Base-by-base conservation (phyloP, 2,888 invertebrate genomes). In the Pachycephus smyrnensis region DNA sequence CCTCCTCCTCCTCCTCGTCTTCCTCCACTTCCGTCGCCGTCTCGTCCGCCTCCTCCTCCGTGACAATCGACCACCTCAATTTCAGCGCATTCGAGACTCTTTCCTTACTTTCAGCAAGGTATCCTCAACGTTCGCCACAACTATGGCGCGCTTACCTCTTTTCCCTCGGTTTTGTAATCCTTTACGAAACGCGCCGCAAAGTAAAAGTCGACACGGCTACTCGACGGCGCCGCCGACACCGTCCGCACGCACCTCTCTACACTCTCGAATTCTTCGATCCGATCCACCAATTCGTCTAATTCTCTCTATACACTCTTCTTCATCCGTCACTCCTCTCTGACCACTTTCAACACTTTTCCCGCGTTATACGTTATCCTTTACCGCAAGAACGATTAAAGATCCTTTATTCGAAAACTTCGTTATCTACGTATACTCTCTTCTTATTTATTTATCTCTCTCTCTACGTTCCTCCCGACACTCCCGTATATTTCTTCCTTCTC, bases 91-190 rank as follows among this genome's bases (percentile, higher is more conserved):
- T 71, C 71, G 71, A 71, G 32, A 71, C 71, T 71, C 33, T 71
- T 71, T 71, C 71, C 33, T 71, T 33, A 31, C 71, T 71, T 71
- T 33, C 71, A 71, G 32, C 71, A 71, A 71, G 71, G 15, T 32
- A 71, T 71, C 71, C 71, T 71, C 32, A 6, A 71, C 15, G 55
- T 15, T 31, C 12, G 31, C 32, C 33, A 71, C 71, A 12, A 33
- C 71, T 71, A 31, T 31, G 71, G 71, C 71, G 71, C 71, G 55
- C 55, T 55, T 86, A 83, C 85, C 87, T 86, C 78, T 86, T 84
- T 71, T 85, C 86, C 84, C 84, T 84, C 84, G 86, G 87, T 88
- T 88, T 89, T 88, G 89, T 88, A 89, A 89, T 89, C 87, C 87
- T 88, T 89, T 89, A 88, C 89, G 89, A 89, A 89, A 78, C 78